Base-by-base conservation (phyloP, 2,888 invertebrate species). In the Bellardia pandia region DNA sequence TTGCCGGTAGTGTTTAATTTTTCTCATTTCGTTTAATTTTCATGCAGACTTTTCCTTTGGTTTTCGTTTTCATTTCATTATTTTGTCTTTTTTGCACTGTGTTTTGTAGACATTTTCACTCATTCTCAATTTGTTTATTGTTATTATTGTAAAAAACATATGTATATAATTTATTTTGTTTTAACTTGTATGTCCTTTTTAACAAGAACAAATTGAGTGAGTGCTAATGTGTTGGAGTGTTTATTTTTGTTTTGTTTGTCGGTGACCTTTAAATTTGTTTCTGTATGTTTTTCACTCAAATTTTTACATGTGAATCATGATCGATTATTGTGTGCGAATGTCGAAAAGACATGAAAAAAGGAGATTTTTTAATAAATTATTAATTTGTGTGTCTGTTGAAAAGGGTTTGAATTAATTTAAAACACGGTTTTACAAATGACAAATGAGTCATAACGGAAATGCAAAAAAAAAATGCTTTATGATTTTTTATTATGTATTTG, bases 1-100 rank as follows among this genome's bases (percentile, higher is more conserved):
- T 87, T 53, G 87, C 87, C 87, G 85, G 87, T 87, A 78, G 64
- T 85, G 40, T 75, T 78, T 60, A 62, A 56, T 82, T 87, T 85
- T 78, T 81, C 68, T 81, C 62, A 82, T 78, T 62, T 81, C 62
- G 51, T 81, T 77, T 74, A 11, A 81, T 56, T 82, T 79, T 78
- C 71, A 53, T 71, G 74, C 82, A 62, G 82, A 68, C 62, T 86
- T 86, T 86, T 72, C 76, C 53, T 72, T 76, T 74, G 30, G 4
- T 68, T 74, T 58, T 74, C 16, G 13, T 33, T 37, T 66, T 8
- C 13, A 56, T 23, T 9, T 7, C 45, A 45, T 58, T 23, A 23
- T 45, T 23, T 48, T 56, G 5, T 45, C 40, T 0, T 40, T 77
- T 77, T 76, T n/a, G 48, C 62, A 74, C 68, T 69, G 62, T 66